Evolutionary conservation across 2,888 invertebrate species (phyloP), one percentile per base, ranked within the genome.

Genomic region (Melinaea marsaeus): DNA sequence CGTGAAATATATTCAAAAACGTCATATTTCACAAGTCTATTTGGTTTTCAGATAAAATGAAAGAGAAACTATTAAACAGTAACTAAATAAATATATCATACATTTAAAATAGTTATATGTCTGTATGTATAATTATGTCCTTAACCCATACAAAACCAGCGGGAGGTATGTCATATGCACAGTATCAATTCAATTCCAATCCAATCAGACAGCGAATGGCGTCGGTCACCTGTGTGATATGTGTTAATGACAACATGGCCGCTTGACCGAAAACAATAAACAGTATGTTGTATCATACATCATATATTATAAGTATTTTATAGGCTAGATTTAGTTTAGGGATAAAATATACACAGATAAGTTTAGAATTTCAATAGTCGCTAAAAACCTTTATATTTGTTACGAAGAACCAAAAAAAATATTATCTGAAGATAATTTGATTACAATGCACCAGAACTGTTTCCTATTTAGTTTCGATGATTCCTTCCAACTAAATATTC

Each of bases 401-500:
- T 22, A 22, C 22, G 22, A 22, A 22, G 22, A 22, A 22, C 1
- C 46, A 13, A 13, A 46, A 46, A n/a, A 11, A 46, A 5, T 3
- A 46, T n/a, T 46, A 46, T 4, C 11, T 13, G 3, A 13, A 46
- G 46, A 46, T 46, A 13, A 46, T 46, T n/a, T n/a, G 46, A 46
- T 45, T 32, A 32, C 3, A 32, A 32, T 51, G 51, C 51, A 22
- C 11, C 22, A 32, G 5, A 51, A 48, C 9, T 32, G 32, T 51
- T 32, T 32, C 32, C 9, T 32, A 32, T 51, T 57, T 57, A 57
- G 57, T 13, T 61, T 48, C 42, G 57, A 51, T 54, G n/a, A 33
- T 34, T 57, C 42, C 11, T 47, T 56, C 42, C n/a, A 54, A 22
- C 37, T 57, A 42, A 48, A 11, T 32, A 42, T 56, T 37, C 55